Percentiles rank a stretch among this genome's conserved stretches.
Evolutionary conservation across 2,888 invertebrate species (phyloP).

Genomic region (Bhutanitis thaidina): DNA sequence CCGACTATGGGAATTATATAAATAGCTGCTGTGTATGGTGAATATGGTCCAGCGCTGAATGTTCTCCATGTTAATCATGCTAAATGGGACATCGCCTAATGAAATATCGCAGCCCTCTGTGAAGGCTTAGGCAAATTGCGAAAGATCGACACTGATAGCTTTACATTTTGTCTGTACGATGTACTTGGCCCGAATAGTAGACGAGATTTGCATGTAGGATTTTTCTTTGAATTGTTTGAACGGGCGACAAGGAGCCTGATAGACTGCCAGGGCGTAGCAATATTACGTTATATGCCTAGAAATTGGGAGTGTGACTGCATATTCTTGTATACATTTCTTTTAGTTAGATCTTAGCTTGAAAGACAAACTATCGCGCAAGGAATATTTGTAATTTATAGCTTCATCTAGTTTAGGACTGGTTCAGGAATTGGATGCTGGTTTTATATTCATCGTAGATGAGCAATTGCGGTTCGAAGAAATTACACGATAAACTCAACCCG

Average conservation of each 20-base stretch:
- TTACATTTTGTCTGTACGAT: constrained; percentile 10
- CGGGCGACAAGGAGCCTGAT: background rate
- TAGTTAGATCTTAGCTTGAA: too few relatives aligned
- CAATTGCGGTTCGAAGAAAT: too few relatives aligned
- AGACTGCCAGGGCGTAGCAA: background rate
- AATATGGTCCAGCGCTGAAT: constrained; percentile 30
- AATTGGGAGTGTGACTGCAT: too few relatives aligned
- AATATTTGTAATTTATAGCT: too few relatives aligned
- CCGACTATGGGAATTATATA: constrained; percentile 32
- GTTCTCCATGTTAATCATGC: constrained; percentile 32
- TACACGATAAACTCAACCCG: too few relatives aligned
- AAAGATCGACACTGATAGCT: constrained; percentile 7
- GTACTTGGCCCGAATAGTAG: constrained; percentile 3
- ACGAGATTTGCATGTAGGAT: background rate
- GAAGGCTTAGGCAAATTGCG: constrained; percentile 8
- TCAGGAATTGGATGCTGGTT: too few relatives aligned
- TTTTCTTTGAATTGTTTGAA: background rate
- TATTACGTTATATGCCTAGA: too few relatives aligned
- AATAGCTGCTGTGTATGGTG: constrained; percentile 30
- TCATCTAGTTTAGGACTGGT: too few relatives aligned
- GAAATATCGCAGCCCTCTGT: constrained; percentile 21
- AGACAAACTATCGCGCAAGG: too few relatives aligned
- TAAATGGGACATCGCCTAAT: constrained; percentile 30
- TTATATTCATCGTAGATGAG: too few relatives aligned
- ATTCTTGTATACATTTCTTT: too few relatives aligned